phyloP scores from a whole-genome alignment of 2,888 invertebrate species.

The Heliconius ismenius region DNA sequence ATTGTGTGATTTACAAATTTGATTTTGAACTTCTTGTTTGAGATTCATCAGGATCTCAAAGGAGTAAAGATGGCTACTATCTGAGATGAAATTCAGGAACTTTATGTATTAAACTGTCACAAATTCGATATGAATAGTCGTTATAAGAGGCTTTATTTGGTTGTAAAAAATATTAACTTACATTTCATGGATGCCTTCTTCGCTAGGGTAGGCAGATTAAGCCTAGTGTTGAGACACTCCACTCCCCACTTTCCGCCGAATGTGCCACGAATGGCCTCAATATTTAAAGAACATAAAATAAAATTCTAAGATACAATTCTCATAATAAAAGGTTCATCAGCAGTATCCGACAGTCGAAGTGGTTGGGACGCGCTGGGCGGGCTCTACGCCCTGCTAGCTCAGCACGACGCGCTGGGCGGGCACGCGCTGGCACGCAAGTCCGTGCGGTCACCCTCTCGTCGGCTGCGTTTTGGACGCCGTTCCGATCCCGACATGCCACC shows the following conservation, averaged over 20 bases:
- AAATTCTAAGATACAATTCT: background rate
- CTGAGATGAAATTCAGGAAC: constrained; percentile 9
- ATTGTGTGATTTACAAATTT: constrained; percentile 14
- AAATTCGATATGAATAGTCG: background rate
- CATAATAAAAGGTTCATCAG: constrained; percentile 24
- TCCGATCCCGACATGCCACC: constrained; percentile 85
- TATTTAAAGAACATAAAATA: no score
- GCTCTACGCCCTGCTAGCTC: constrained; percentile 83
- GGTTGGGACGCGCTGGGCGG: constrained; percentile 79
- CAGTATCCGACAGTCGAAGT: constrained; percentile 57
- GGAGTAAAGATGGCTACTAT: constrained; percentile 24
- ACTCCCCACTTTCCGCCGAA: no score
- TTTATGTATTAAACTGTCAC: constrained; percentile 19
- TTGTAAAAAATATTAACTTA: no score
- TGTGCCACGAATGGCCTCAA: no score
- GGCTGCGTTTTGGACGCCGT: constrained; percentile 88
- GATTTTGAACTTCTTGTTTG: constrained; percentile 4
- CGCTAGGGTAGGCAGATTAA: no score
- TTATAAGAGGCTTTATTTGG: background rate
- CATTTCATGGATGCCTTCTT: no score
- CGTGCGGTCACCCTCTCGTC: constrained; percentile 88
- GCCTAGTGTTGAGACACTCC: no score
- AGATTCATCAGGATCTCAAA: background rate
- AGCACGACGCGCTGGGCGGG: constrained; percentile 84
- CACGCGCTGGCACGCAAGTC: constrained; percentile 90